Evolutionary conservation across 64 coral and sea anemone genomes (phyloP), one percentile per base, ranked within the genome.

Genomic region (Cladopsammia gracilis): DNA sequence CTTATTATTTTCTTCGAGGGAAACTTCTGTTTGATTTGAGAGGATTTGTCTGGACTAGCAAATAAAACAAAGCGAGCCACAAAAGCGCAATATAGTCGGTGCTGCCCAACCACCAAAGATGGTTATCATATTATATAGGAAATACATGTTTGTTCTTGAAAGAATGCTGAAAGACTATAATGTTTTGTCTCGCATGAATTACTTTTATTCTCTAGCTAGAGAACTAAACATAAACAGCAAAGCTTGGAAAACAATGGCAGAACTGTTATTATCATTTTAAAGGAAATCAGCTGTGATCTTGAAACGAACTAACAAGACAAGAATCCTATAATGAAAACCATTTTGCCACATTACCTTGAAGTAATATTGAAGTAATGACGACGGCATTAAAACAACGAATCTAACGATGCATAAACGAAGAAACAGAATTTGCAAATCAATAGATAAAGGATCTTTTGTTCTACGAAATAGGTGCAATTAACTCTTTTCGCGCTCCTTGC

Each of bases 401-500:
- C 13, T 25, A 80, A 19, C 54, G 25, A 84, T 22, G 22, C 54
- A 59, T 79, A 23, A 60, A 79, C 26, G 56, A 23, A 11, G 5
- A 48, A 51, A 67, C 62, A 67, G 62, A 68, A 84, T 65, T 65
- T 84, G 80, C 61, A 66, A 84, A 84, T 84, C 61, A 49, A 47
- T 50, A 49, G 8, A 68, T 64, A 67, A 84, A 84, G 44, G 67
- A 42, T 49, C 80, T 67, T 67, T 84, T 84, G 62, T 84, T 1
- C 62, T 51, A 51, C 10, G 62, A 84, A 84, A 84, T 84, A 52
- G 62, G 62, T 67, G 80, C 47, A 84, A 84, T 84, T 84, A 68
- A 67, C 59, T 44, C 60, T 34, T 68, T 84, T 84, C 61, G 20
- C 44, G 45, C 80, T 67, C 10, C 80, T 84, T 68, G 19, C 58